Evolutionary conservation across 2,797 vertebrate species (phyloP).

Genomic region (Chiroxiphia lanceolata): DNA sequence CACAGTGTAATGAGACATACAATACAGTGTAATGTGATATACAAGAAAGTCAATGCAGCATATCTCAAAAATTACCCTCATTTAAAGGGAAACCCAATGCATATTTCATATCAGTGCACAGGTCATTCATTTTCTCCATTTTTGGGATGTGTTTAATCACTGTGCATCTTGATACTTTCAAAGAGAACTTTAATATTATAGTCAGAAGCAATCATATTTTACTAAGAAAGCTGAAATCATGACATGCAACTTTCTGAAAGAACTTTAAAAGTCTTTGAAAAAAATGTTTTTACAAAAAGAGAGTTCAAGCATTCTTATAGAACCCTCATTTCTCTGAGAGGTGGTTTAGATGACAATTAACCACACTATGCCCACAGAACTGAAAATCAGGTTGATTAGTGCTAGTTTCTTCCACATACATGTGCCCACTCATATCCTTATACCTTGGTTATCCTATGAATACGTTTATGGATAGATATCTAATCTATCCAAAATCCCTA

Average conservation of each 20-base stretch:
- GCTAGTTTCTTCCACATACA: not conserved
- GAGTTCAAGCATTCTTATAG: not conserved
- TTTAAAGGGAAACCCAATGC: constrained; percentile 48
- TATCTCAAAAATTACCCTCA: constrained; percentile 63
- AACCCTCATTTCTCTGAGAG: not conserved
- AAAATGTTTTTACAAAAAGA: not conserved
- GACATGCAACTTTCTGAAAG: not conserved
- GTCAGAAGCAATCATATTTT: constrained; percentile 43
- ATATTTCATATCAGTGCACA: constrained; percentile 69
- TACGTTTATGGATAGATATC: fast-evolving
- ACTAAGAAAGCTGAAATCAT: constrained; percentile 18
- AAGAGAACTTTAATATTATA: constrained; percentile 39
- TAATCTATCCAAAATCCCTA: not conserved
- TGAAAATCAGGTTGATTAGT: not conserved
- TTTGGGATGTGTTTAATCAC: constrained; percentile 60
- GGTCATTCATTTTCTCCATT: constrained; percentile 62
- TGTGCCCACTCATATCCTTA: not conserved
- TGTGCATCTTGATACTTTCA: constrained; percentile 44
- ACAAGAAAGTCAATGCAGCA: constrained; percentile 73
- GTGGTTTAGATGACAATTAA: not conserved
- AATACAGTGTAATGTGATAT: constrained; percentile 69
- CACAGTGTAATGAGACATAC: constrained; percentile 73
- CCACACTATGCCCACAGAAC: not conserved
- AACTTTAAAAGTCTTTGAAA: not conserved
- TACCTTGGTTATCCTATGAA: not conserved